Conservation (phyloP, 2,888 invertebrate species). For the Drosophila putrida region DNA sequence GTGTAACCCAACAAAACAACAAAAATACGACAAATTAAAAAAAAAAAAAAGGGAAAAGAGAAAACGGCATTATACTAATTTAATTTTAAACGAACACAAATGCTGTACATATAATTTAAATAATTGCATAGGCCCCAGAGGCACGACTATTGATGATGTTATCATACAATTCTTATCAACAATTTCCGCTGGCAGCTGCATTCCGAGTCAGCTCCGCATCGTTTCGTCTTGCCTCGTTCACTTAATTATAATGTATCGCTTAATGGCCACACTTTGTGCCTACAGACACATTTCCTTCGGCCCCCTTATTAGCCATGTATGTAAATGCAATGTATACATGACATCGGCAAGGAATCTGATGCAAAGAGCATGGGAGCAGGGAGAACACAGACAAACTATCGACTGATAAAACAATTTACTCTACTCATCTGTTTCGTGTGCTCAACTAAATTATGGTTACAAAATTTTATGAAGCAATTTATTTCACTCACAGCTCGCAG, state of each 20-base stretch:
- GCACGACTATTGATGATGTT: constrained; percentile 70
- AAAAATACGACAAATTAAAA: background rate
- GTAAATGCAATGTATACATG: constrained; percentile 27
- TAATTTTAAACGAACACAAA: constrained; percentile 76
- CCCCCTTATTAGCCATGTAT: constrained; percentile 53
- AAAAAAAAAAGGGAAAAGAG: constrained; percentile 26
- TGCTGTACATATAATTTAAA: constrained; percentile 71
- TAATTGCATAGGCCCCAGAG: constrained; percentile 61
- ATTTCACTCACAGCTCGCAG: constrained; percentile 73
- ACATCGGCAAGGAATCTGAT: background rate
- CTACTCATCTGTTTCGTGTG: constrained; percentile 49
- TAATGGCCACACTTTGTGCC: constrained; percentile 75
- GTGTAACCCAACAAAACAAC: constrained; percentile 53
- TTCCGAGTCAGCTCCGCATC: constrained; percentile 26
- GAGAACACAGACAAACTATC: constrained; percentile 37
- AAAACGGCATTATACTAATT: constrained; percentile 71
- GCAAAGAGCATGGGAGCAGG: too few species aligned
- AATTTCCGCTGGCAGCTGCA: constrained; percentile 63
- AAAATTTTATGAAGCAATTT: constrained; percentile 82
- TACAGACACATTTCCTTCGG: constrained; percentile 41
- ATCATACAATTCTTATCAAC: constrained; percentile 68
- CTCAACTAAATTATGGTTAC: constrained; percentile 71
- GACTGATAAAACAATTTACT: constrained; percentile 73
- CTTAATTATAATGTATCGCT: constrained; percentile 75
- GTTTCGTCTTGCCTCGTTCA: constrained; percentile 54